These are phyloP conservation scores for Penaeus monodon DNA, from an alignment of 2,888 invertebrate species.

Conservation along the genomic window DNA sequence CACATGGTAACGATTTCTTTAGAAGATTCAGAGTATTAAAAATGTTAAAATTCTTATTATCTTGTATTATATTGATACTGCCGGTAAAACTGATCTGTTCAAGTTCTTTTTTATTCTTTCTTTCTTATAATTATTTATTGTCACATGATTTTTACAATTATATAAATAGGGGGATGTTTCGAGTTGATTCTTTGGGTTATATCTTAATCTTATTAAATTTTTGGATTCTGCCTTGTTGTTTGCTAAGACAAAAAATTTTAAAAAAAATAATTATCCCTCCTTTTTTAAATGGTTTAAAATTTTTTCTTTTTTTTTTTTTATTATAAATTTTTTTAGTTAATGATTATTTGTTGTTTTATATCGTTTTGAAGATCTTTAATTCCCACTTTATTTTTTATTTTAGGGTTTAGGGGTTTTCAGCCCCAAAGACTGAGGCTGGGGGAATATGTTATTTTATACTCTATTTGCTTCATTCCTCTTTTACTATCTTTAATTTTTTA, in stretches of 20 bases:
- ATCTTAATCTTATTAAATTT: not conserved
- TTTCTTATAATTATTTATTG: too few species aligned
- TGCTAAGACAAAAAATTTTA: not conserved
- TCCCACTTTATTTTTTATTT: slow-evolving; percentile 26
- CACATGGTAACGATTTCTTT: not conserved
- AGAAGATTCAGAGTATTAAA: not conserved
- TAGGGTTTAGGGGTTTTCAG: slow-evolving; percentile 14
- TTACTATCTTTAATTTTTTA: not conserved
- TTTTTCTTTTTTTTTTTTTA: not conserved
- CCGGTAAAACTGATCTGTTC: too few species aligned
- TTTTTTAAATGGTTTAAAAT: not conserved
- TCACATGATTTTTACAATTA: too few species aligned
- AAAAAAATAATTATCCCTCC: not conserved
- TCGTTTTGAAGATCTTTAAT: slow-evolving; percentile 23
- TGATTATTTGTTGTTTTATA: slow-evolving; percentile 34
- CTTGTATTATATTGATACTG: not conserved
- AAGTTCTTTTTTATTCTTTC: too few species aligned
- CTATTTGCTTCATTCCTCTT: not conserved
- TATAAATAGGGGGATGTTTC: not conserved
- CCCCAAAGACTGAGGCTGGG: slow-evolving; percentile 9
- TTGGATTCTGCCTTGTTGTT: not conserved
- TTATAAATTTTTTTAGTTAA: not conserved
- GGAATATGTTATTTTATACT: slow-evolving; percentile 19
- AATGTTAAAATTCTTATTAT: not conserved
- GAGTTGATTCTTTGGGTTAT: not conserved